Conservation (phyloP, 2,888 invertebrate species). For the Hylaea fasciaria region DNA sequence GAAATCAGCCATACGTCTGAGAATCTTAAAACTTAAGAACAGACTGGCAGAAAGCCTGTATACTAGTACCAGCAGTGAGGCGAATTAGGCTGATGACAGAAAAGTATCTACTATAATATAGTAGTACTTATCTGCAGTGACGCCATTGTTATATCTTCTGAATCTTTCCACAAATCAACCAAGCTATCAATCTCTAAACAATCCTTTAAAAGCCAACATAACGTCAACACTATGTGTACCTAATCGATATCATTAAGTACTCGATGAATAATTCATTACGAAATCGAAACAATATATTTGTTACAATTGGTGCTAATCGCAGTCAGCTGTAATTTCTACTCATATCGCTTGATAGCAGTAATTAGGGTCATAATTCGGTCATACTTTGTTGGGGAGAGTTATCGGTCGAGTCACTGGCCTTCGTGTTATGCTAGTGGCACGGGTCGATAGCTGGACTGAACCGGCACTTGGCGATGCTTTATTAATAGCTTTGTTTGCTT, state of each 20-base stretch:
- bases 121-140: too few species aligned
- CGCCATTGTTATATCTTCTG: neutral
- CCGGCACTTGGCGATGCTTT: constrained; percentile 35
- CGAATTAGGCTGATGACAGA: too few species aligned
- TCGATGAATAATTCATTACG: constrained; percentile 49
- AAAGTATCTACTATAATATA: too few species aligned
- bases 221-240: constrained; percentile 41
- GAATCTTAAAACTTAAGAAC: too few species aligned
- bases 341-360: constrained; percentile 58
- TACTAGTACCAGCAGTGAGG: too few species aligned
- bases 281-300: constrained; percentile 44
- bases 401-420: constrained; percentile 56
- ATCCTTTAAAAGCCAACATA: constrained; percentile 16
- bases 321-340: constrained; percentile 41
- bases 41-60: too few species aligned
- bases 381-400: constrained; percentile 39
- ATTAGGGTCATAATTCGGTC: constrained; percentile 54
- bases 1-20: too few species aligned
- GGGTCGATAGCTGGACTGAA: constrained; percentile 47
- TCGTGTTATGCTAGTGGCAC: constrained; percentile 53
- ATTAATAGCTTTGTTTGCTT: neutral
- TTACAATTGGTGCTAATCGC: constrained; percentile 37
- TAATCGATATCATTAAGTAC: constrained; percentile 39
- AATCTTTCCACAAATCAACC: neutral
- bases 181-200: constrained; percentile 6